phyloP scores from a whole-genome alignment of 2,888 invertebrate genomes.

The Hipparchia sbordonii region DNA sequence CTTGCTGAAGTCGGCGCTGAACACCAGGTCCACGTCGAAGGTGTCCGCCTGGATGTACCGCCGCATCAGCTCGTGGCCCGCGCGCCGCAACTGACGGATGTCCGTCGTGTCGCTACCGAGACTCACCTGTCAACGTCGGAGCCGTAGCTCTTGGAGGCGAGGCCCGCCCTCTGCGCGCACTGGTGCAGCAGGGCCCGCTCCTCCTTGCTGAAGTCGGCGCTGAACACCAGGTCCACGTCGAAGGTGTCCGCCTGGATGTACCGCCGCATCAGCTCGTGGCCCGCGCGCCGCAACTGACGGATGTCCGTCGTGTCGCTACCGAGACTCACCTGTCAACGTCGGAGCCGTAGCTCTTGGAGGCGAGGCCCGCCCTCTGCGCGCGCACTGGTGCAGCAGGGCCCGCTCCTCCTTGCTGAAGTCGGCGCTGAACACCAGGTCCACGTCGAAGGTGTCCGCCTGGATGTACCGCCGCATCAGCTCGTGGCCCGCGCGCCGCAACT shows the following conservation, averaged over 20 bases:
- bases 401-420: conserved; percentile 86
- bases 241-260: conserved; percentile 50
- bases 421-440: conserved; percentile 80
- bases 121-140: conserved; percentile 59
- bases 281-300: background rate
- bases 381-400: conserved; percentile 81
- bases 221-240: conserved; percentile 82
- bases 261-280: too few species aligned
- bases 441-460: conserved; percentile 60
- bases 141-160: conserved; percentile 80
- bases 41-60: conserved; percentile 42
- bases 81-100: background rate
- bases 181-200: conserved; percentile 85
- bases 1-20: conserved; percentile 82
- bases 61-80: too few species aligned
- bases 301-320: too few species aligned
- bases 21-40: conserved; percentile 82
- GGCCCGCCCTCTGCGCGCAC: conserved; percentile 67
- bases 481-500: background rate
- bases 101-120: too few species aligned
- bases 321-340: conserved; percentile 57
- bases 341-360: conserved; percentile 77
- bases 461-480: too few species aligned
- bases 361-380: conserved; percentile 66
- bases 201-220: conserved; percentile 84